Conservation (phyloP, 2,888 invertebrate species). For the Azorinus chamasolen region DNA sequence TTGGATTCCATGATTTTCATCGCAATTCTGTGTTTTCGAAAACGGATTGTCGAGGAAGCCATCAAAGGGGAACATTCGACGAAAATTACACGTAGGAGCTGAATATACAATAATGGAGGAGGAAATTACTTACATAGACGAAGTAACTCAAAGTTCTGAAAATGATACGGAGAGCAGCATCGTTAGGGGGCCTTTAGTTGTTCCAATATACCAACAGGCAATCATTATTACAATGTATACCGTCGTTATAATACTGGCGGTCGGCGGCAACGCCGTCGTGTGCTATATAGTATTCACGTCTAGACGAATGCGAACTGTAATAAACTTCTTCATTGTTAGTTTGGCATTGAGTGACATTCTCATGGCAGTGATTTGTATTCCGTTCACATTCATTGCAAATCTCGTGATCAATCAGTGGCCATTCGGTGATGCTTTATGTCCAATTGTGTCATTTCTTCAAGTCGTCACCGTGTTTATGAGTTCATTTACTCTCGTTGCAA, state of each 20-base stretch:
- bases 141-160: too few species aligned
- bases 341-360: conserved; percentile 86
- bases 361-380: conserved; percentile 87
- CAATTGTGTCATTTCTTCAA: conserved; percentile 93
- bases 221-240: conserved; percentile 87
- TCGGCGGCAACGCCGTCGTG: conserved; percentile 89
- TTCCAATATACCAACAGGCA: conserved; percentile 80
- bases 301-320: conserved; percentile 95
- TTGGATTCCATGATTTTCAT: too few species aligned
- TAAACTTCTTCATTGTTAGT: conserved; percentile 90
- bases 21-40: too few species aligned
- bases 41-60: too few species aligned
- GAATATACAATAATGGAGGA: too few species aligned
- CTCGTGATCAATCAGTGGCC: conserved; percentile 94
- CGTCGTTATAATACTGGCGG: conserved; percentile 86
- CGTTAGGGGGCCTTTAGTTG: conserved; percentile 56
- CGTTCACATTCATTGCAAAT: conserved; percentile 90
- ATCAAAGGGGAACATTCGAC: too few species aligned
- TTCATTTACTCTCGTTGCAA: conserved; percentile 96
- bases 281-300: conserved; percentile 95
- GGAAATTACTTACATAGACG: too few species aligned
- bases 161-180: too few species aligned
- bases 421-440: conserved; percentile 93
- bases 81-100: too few species aligned
- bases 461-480: conserved; percentile 89